A percentile compares a stretch with the other conserved stretches of the same genome.
Evolutionary conservation across 2,888 invertebrate species (phyloP).

Genomic region (Stratiomys singularior): DNA sequence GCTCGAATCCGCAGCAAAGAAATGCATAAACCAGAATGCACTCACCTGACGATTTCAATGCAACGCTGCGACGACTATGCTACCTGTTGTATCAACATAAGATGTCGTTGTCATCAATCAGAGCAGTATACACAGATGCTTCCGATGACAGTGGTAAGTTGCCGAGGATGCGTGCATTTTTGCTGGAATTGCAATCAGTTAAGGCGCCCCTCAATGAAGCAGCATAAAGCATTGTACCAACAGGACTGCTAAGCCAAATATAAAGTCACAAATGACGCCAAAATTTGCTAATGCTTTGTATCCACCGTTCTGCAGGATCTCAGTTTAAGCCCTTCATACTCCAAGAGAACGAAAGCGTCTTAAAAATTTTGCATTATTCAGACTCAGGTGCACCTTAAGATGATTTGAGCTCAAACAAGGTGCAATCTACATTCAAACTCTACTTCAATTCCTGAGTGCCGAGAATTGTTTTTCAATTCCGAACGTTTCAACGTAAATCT

Average conservation of each 20-base stretch:
- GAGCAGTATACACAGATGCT: conserved; percentile 47
- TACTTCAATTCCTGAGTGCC: conserved; percentile 14
- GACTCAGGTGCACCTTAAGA: too few species aligned
- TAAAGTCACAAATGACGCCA: neutral
- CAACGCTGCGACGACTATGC: conserved; percentile 14
- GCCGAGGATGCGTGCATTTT: neutral
- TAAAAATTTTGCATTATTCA: too few species aligned
- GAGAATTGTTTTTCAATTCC: conserved; percentile 35
- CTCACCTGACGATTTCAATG: neutral
- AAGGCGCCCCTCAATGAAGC: neutral
- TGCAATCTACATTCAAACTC: neutral
- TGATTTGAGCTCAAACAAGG: neutral
- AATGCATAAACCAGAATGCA: neutral
- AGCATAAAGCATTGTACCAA: too few species aligned
- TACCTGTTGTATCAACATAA: conserved; percentile 39
- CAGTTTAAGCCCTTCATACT: neutral
- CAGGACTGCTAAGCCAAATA: neutral
- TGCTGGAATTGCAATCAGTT: neutral
- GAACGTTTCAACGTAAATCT: neutral
- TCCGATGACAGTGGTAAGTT: conserved; percentile 14
- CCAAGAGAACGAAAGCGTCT: too few species aligned
- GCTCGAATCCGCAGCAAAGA: neutral
- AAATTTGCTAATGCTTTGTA: neutral
- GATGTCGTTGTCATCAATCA: conserved; percentile 51
- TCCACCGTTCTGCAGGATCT: too few species aligned